Conservation (phyloP, 2,113 vertebrate species). For the Charadrius vociferus region DNA sequence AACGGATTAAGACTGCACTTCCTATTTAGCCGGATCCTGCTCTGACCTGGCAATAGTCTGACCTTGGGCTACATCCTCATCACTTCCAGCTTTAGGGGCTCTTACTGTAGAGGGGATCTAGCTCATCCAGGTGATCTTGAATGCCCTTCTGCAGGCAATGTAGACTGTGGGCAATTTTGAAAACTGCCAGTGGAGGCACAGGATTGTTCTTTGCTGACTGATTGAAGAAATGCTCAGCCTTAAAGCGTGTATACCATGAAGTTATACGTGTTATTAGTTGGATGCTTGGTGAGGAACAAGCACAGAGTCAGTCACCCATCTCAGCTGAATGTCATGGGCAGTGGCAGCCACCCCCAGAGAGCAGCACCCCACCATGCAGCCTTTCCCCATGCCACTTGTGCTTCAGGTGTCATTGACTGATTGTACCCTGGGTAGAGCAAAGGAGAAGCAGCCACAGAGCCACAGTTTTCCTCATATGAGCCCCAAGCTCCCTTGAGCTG, state of each 20-base stretch:
- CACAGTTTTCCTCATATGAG: not conserved
- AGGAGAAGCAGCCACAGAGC: not conserved
- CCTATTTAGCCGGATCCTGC: not conserved
- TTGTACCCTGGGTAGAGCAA: not conserved
- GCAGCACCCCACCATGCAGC: not conserved
- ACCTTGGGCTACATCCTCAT: not conserved
- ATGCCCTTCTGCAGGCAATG: not conserved
- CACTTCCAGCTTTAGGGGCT: not conserved
- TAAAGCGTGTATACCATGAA: not conserved
- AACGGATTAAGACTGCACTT: not conserved
- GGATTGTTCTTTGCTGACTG: not conserved
- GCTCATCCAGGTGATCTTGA: not conserved
- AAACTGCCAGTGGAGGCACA: not conserved
- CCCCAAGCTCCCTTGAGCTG: not conserved
- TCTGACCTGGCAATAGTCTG: not conserved
- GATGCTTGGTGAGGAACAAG: not conserved
- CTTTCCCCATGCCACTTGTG: not conserved
- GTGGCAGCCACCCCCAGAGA: fast-evolving
- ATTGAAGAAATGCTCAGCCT: not conserved
- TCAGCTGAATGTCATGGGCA: not conserved
- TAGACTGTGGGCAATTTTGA: not conserved
- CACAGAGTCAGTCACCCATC: not conserved
- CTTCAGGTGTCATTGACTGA: not conserved
- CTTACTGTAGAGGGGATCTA: not conserved
- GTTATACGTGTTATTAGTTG: not conserved